These are phyloP conservation scores for Xyliphius kryptos DNA, from an alignment of 2,113 vertebrate genomes.

Conservation along the genomic window DNA sequence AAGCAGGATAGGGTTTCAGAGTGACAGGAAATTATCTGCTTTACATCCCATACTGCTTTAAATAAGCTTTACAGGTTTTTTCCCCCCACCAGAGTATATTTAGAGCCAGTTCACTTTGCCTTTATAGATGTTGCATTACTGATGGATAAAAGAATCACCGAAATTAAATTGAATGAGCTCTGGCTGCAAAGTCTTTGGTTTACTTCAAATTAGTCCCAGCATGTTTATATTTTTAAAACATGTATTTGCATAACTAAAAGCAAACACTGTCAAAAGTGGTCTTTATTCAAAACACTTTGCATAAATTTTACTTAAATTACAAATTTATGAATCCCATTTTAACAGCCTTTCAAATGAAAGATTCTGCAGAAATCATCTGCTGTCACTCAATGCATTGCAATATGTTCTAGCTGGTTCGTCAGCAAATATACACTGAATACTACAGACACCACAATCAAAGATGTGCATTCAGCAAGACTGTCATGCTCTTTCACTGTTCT, in stretches of 20 bases:
- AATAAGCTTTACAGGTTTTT: conserved; percentile 3
- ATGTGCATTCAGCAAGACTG: no score
- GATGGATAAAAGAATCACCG: conserved; percentile 10
- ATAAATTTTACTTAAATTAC: no score
- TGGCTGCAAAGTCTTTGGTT: background rate
- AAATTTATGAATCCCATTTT: no score
- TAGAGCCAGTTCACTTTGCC: conserved; percentile 4
- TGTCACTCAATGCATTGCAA: no score
- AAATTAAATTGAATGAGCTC: conserved; percentile 8
- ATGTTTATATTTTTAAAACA: background rate
- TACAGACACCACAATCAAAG: no score
- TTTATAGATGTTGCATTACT: conserved; percentile 12
- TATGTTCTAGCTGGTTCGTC: no score
- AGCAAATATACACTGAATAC: no score
- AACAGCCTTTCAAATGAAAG: no score
- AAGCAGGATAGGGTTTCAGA: conserved; percentile 20
- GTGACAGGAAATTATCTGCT: conserved; percentile 29
- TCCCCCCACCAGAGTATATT: conserved; percentile 7
- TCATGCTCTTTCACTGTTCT: no score
- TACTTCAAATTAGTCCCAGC: background rate
- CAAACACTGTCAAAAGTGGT: no score
- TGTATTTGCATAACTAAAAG: background rate
- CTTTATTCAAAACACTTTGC: no score
- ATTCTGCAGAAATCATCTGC: no score
- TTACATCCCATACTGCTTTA: conserved; percentile 1